These are phyloP conservation scores for Pseudomyrmex flavicornis DNA, from an alignment of 1,140 invertebrate genomes.

Conservation along the genomic window DNA sequence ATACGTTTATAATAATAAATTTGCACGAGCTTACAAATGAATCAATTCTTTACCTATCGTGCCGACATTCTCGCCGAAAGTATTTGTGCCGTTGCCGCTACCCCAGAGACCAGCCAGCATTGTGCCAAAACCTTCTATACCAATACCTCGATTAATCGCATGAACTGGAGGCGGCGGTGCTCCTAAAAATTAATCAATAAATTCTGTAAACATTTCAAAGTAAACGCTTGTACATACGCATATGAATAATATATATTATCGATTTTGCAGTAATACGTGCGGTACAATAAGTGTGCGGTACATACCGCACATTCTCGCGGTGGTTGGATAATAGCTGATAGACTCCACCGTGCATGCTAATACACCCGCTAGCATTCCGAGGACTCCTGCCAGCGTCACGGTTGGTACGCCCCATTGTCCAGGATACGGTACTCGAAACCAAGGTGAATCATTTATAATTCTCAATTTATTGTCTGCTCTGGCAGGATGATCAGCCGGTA, in stretches of 20 bases:
- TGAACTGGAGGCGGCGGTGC: constrained; percentile 93
- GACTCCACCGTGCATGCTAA: constrained; percentile 94
- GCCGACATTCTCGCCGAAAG: constrained; percentile 95
- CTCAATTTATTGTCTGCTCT: constrained; percentile 92
- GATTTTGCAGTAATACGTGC: no score
- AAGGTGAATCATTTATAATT: constrained; percentile 90
- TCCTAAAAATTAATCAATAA: constrained; percentile 81
- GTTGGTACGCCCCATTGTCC: constrained; percentile 95
- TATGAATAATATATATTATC: no score
- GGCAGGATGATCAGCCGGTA: constrained; percentile 89
- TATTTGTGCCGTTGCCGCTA: constrained; percentile 94
- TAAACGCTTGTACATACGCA: no score
- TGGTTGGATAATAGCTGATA: constrained; percentile 95
- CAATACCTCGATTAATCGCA: constrained; percentile 94
- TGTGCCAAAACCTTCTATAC: constrained; percentile 93
- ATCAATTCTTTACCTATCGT: constrained; percentile 88
- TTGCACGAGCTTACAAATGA: no score
- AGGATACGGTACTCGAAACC: constrained; percentile 95
- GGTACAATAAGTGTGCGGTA: constrained; percentile 3
- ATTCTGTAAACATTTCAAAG: neutral
- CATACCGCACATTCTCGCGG: constrained; percentile 92
- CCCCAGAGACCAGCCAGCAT: constrained; percentile 93
- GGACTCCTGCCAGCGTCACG: constrained; percentile 89
- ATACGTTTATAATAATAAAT: no score
- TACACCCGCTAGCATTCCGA: constrained; percentile 94